A percentile compares a stretch with the other conserved stretches of the same genome.
These are phyloP conservation scores for Trichogramma evanescens DNA, from an alignment of 2,888 invertebrate genomes.

Conservation along the genomic window DNA sequence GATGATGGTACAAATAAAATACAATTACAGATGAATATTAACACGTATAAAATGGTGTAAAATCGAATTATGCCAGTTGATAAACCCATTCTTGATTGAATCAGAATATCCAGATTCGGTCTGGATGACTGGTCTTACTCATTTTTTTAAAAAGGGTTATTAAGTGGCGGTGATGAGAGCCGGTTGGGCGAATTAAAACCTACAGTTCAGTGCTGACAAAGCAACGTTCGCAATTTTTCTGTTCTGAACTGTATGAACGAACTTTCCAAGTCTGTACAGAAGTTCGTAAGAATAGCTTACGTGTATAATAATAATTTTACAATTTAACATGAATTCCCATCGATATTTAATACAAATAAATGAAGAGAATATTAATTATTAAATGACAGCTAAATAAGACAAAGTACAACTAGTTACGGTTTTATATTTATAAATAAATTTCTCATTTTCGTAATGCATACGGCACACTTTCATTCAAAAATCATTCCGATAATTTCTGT, in stretches of 20 bases:
- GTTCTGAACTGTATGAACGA: conserved; percentile 16
- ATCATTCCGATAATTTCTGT: not conserved
- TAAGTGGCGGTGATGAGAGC: conserved; percentile 42
- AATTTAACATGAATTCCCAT: not conserved
- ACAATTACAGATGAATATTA: no score
- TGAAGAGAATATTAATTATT: conserved; percentile 24
- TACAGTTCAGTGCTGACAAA: conserved; percentile 20
- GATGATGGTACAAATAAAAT: no score
- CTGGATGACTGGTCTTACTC: not conserved
- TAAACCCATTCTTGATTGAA: no score
- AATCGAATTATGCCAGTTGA: no score
- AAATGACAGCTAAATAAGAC: conserved; percentile 29
- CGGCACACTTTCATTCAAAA: not conserved
- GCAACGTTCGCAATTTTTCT: conserved; percentile 9
- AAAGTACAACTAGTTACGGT: no score
- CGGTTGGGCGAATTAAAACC: conserved; percentile 40
- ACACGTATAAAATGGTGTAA: no score
- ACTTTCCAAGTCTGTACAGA: conserved; percentile 14
- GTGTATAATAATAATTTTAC: not conserved
- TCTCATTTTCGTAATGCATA: no score
- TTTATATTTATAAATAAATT: no score
- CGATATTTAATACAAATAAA: conserved; percentile 6
- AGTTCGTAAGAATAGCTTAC: conserved; percentile 6
- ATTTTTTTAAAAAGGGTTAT: not conserved
- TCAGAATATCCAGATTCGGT: not conserved